phyloP scores from a whole-genome alignment of 1,140 invertebrate species.

The Chironomus tepperi region DNA sequence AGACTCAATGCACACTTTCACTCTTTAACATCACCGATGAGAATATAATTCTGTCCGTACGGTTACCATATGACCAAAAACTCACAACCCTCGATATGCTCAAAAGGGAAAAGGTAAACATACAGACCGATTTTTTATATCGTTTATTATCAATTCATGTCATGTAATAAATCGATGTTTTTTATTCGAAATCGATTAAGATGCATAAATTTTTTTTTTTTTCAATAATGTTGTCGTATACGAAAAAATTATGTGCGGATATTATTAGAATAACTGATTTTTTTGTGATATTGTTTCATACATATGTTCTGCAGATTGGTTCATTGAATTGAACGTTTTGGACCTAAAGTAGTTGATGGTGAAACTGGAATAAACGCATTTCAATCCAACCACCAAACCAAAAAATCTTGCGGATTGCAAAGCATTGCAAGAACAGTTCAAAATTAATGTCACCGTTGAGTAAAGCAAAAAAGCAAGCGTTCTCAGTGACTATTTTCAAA shows the following conservation, averaged over 20 bases:
- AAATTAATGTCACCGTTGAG: too few relatives aligned
- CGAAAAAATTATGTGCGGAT: too few relatives aligned
- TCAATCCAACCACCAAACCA: too few relatives aligned
- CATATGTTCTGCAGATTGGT: too few relatives aligned
- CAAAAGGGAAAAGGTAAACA: conserved; percentile 58
- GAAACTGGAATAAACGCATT: too few relatives aligned
- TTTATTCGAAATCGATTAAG: background rate
- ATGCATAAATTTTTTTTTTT: background rate
- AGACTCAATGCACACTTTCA: conserved; percentile 74
- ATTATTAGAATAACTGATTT: background rate
- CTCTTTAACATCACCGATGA: conserved; percentile 75
- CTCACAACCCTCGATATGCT: conserved; percentile 47
- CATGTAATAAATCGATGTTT: conserved; percentile 6
- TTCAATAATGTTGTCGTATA: background rate
- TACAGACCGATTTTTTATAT: background rate
- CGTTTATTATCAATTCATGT: conserved; percentile 15
- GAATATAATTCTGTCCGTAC: conserved; percentile 77
- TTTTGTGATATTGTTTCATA: too few relatives aligned
- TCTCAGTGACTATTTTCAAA: too few relatives aligned
- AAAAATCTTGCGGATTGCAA: too few relatives aligned
- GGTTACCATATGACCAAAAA: conserved; percentile 57
- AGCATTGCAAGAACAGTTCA: too few relatives aligned
- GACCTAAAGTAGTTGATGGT: too few relatives aligned
- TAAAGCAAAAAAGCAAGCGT: too few relatives aligned
- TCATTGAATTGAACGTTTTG: too few relatives aligned